Base-by-base conservation (phyloP, 2,888 invertebrate genomes). In the Epinotia bilunana region DNA sequence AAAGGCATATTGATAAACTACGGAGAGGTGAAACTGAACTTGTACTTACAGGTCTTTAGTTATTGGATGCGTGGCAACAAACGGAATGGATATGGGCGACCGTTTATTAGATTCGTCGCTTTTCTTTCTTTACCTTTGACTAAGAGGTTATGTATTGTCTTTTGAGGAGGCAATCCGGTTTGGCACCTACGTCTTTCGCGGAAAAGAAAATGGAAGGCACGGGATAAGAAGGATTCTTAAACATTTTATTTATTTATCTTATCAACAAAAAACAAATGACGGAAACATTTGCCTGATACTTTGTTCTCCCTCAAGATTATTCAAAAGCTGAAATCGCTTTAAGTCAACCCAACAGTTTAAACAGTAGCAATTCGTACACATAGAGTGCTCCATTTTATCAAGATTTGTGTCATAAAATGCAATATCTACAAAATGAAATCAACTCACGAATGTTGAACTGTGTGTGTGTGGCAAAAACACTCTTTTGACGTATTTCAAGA, bases 21-120 rank as follows among this genome's bases (percentile, higher is more conserved):
- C 85, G 86, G 83, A 83, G 86, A 81, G 81, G 83, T 80, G 77
- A 78, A 80, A 82, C 81, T 79, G 83, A 77, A 80, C 84, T 82
- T 84, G 80, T 80, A 81, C 82, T 80, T 80, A 82, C 80, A 83
- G 91, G 79, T 89, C 93, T 83, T 78, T 78, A 81, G 86, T 83
- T 77, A 82, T 80, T 91, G 91, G 93, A 85, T 87, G 83, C 85
- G 84, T 86, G 84, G 84, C 86, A 84, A 88, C 90, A 91, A 92
- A 91, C 90, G 88, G 89, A 91, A 92, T 91, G 87, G 91, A 91
- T 90, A 91, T 88, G 88, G 86, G 65, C 85, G 84, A 80, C 83
- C 88, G 89, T 91, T 92, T 93, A 93, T 93, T 93, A 93, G 91
- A 92, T 92, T 92, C 90, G 90, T 87, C 88, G 88, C 87, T 90